Conservation (phyloP, 2,113 vertebrate genomes). For the Erythrocercus mccallii region DNA sequence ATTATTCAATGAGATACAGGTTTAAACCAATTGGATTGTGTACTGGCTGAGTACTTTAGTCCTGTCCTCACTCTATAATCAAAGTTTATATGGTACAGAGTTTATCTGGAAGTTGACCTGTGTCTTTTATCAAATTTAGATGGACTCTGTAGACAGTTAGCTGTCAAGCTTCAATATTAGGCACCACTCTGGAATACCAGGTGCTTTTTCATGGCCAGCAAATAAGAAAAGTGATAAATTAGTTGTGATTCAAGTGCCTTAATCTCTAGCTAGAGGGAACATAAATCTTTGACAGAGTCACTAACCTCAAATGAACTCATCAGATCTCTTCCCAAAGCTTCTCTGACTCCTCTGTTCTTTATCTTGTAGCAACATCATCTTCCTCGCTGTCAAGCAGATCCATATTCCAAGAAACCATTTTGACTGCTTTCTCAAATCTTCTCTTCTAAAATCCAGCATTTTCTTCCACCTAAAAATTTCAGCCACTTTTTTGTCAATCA, state of each 20-base stretch:
- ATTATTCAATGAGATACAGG: conserved; percentile 34
- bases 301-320: conserved; percentile 26
- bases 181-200: not conserved
- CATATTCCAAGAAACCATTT: not conserved
- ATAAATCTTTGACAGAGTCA: not conserved
- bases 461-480: not conserved
- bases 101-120: conserved; percentile 23
- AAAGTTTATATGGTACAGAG: not conserved
- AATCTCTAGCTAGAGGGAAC: conserved; percentile 15
- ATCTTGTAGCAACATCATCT: not conserved
- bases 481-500: not conserved
- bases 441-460: not conserved
- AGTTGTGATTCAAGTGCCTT: conserved; percentile 42
- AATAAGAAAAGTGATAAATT: conserved; percentile 39
- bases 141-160: not conserved
- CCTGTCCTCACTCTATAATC: not conserved
- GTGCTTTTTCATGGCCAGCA: not conserved
- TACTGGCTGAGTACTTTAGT: conserved; percentile 17
- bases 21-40: conserved; percentile 25
- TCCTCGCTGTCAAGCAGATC: not conserved
- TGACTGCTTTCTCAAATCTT: not conserved
- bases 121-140: not conserved
- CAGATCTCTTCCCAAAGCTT: not conserved
- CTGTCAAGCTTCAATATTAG: not conserved
- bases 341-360: not conserved